Percentiles rank a stretch among this genome's conserved stretches.
These are phyloP conservation scores for Podarcis cretensis DNA, from an alignment of 2,113 vertebrate genomes.

Conservation along the genomic window DNA sequence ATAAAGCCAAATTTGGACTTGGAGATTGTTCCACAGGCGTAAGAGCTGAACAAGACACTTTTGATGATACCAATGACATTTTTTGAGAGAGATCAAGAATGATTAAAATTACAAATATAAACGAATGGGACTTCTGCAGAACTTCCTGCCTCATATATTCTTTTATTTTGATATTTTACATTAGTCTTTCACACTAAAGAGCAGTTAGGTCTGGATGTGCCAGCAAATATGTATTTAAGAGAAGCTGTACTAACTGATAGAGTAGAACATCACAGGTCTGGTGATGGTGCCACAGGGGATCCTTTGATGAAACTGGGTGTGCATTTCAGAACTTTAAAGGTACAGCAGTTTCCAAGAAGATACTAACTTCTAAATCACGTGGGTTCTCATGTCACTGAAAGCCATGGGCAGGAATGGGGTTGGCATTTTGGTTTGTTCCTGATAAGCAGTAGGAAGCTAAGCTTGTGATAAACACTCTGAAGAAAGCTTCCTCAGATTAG, in stretches of 20 bases:
- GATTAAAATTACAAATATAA: too few relatives aligned
- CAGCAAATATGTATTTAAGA: neutral
- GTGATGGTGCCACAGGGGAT: neutral
- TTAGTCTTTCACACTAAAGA: neutral
- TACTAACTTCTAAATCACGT: neutral
- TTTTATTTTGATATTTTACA: too few relatives aligned
- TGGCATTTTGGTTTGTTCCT: conserved; percentile 7
- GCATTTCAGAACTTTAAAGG: neutral
- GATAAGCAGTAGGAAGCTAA: conserved; percentile 3
- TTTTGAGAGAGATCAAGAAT: neutral
- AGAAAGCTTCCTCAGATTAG: conserved; percentile 9
- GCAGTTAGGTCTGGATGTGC: neutral
- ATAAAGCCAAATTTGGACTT: neutral
- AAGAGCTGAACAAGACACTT: too few relatives aligned
- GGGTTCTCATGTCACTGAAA: neutral
- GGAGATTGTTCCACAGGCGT: too few relatives aligned
- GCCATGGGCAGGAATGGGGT: too few relatives aligned
- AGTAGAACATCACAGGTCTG: neutral
- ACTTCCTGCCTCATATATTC: too few relatives aligned
- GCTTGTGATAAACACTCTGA: neutral
- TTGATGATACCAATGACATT: too few relatives aligned
- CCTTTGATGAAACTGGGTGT: neutral
- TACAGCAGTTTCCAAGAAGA: neutral
- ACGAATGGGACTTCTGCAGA: too few relatives aligned
- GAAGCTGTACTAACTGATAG: neutral